Evolutionary conservation across 2,113 vertebrate species (phyloP), one percentile per base, ranked within the genome.

Genomic region (Clarias macrocephalus): DNA sequence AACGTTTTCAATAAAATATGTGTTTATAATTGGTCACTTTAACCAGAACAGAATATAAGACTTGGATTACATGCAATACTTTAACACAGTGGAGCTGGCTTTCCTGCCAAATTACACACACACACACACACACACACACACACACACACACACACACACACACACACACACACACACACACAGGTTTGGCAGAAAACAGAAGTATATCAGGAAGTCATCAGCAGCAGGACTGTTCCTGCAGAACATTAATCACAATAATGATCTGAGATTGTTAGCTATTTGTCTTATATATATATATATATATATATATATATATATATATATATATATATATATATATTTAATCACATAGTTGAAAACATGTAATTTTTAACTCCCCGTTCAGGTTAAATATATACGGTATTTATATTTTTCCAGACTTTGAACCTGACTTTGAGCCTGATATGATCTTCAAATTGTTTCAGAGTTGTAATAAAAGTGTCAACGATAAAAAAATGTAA

Each of bases 81-180:
- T 11, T 11, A 48, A 12, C 72, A 76, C 48, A 52, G 23, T n/a
- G 42, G 25, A 77, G 48, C 52, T 19, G 6, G 18, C 33, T 21
- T 73, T 73, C 73, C 15, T n/a, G 42, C 73, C 48, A 77, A n/a
- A 54, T 12, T 1, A 11, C n/a, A 12, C 65, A 66, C 65, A 28
- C 25, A 28, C 65, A 28, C 65, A 28, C 65, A 28, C 65, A 28
- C n/a, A 13, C 65, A 66, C 65, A 28, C 11, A 28, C 63, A 66
- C 63, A 28, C 63, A 66, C 63, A 66, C 63, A 15, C 65, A 68
- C 65, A 68, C 65, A 68, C 65, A 68, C 65, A 30, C 33, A 48
- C 33, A 75, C 70, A 73, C 70, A 73, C 70, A 76, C 73, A 76
- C 37, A 76, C 73, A 76, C 70, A 73, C 72, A 13, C 19, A 48